Base-by-base conservation (phyloP, 2,888 invertebrate genomes). In the Papilio gigon region DNA sequence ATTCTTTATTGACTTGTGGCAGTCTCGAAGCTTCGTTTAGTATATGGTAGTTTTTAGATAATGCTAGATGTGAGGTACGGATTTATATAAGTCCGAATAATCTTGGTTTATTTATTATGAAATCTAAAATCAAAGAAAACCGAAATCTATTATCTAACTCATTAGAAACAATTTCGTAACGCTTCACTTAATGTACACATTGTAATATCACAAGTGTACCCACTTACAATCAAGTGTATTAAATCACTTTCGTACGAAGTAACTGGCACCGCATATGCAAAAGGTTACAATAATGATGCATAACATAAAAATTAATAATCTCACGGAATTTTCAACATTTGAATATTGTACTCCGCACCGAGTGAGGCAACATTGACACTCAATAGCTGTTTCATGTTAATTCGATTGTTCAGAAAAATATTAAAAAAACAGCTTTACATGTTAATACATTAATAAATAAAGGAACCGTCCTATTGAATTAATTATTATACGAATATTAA, bases 301-400 rank as follows among this genome's bases (percentile, higher is more conserved):
- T 56, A 61, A 27, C 40, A 67, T 67, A 67, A 69, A 69, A 69
- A 65, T 65, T 65, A 69, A 68, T 64, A 64, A 25, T 37, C 64
- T 37, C 68, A 64, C 56, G 37, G 68, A 68, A n/a, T 37, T 11
- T 58, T 30, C 40, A 37, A 58, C 64, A 37, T 60, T 60, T 59
- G 42, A n/a, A 59, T 25, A 27, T 47, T 25, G n/a, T 64, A 68
- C 47, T 68, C 58, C 20, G 56, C 30, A 20, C 56, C 22, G 50
- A 35, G 35, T 69, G 65, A 40, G 17, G 65, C 61, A 69, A 69
- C 65, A 65, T 42, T 30, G 37, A 37, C 6, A 50, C 65, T 56
- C 60, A 53, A 69, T 65, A 44, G 61, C 20, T 65, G 53, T 69
- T 69, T 65, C 56, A 69, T 69, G 69, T 53, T 69, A 69, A 69